These are phyloP conservation scores for Murina feae DNA, from an alignment of 2,113 vertebrate genomes.

Conservation along the genomic window DNA sequence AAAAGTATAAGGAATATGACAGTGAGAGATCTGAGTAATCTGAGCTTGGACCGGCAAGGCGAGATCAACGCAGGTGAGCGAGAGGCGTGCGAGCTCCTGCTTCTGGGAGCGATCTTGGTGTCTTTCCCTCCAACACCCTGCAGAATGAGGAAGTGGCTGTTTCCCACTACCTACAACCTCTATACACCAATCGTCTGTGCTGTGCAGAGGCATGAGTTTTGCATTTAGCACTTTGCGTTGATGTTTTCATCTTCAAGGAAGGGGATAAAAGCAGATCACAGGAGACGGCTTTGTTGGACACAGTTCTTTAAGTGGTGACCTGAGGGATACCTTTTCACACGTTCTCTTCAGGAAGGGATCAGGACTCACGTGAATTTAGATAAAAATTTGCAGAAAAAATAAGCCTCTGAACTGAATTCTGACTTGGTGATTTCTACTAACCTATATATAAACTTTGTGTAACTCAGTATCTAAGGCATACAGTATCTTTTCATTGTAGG, in stretches of 20 bases:
- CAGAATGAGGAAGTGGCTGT: neutral
- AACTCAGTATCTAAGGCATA: neutral
- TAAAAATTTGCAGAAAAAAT: neutral
- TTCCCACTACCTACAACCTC: neutral
- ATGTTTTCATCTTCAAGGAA: neutral
- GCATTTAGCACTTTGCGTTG: neutral
- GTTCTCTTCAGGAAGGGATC: neutral
- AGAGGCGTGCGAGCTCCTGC: neutral
- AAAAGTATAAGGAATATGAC: neutral
- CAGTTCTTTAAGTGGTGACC: neutral
- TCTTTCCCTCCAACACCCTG: neutral
- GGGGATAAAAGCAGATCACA: neutral
- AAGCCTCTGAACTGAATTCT: neutral
- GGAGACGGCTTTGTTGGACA: neutral
- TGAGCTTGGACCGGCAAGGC: neutral
- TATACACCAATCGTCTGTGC: accelerated
- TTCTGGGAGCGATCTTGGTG: neutral
- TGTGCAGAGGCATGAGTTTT: neutral
- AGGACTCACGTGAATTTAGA: neutral
- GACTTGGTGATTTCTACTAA: slow-evolving; percentile 12
- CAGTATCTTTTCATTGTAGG: neutral
- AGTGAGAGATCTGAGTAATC: neutral
- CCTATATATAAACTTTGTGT: neutral
- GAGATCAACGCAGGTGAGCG: neutral
- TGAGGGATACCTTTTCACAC: neutral